Percentiles rank a stretch among this genome's conserved stretches.
Evolutionary conservation across 1,140 invertebrate genomes (phyloP).

Genomic region (Pogonomyrmex barbatus): DNA sequence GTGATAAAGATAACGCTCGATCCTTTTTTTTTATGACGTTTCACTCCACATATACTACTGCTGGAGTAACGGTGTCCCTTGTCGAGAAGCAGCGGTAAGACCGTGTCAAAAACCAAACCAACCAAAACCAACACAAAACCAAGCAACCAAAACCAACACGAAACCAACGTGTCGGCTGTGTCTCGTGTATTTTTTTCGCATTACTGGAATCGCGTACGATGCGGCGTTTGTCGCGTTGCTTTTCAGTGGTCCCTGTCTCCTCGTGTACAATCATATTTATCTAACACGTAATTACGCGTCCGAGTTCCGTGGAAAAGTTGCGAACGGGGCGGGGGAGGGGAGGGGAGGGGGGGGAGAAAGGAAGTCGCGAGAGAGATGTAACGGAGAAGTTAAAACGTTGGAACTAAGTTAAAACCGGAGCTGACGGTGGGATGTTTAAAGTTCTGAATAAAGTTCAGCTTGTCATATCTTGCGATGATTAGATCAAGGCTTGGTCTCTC

Average conservation of each 20-base stretch:
- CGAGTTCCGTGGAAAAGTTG: constrained; percentile 52
- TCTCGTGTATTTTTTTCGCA: not conserved
- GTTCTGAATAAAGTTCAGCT: constrained; percentile 54
- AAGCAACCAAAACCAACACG: too few relatives aligned
- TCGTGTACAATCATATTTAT: constrained; percentile 56
- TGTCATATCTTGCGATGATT: constrained; percentile 61
- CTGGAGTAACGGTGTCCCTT: not conserved
- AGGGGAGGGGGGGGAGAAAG: not conserved
- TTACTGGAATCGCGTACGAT: not conserved
- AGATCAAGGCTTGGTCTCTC: constrained; percentile 41
- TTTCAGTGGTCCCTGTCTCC: not conserved
- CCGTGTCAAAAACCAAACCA: not conserved
- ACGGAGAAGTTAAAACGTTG: constrained; percentile 62
- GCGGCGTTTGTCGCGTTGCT: constrained; percentile 22
- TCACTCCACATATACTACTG: not conserved
- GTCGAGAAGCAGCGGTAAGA: constrained; percentile 53
- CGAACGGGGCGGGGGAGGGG: not conserved
- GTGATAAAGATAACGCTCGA: constrained; percentile 64
- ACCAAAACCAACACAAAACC: too few relatives aligned
- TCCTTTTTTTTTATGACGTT: constrained; percentile 30
- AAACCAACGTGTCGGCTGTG: not conserved
- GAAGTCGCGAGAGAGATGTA: constrained; percentile 55
- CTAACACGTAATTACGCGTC: constrained; percentile 63
- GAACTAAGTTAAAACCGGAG: constrained; percentile 58
- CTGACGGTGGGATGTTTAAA: constrained; percentile 56